Evolutionary conservation across 2,888 invertebrate species (phyloP), one percentile per base, ranked within the genome.

Genomic region (Drosophila siamana): DNA sequence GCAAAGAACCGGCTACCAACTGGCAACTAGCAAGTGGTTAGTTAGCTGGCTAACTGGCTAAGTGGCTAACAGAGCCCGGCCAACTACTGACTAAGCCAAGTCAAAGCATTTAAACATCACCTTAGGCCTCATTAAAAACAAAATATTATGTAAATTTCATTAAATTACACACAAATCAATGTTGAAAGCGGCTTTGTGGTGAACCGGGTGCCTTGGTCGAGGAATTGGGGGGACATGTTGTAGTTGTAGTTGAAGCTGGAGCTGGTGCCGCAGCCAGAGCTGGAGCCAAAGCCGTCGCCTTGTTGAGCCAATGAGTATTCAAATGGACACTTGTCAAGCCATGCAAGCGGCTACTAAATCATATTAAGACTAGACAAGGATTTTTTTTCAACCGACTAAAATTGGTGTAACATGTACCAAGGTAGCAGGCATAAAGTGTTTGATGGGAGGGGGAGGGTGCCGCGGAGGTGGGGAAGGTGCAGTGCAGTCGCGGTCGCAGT

Each of bases 241-340:
- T 8, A n/a, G 48, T 26, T 15, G n/a, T 36, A 16, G 33, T 6
- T 36, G 16, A 2, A 33, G 30, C 13, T 13, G 66, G 9, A 24
- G 30, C 13, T 19, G 38, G 0, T 15, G 36, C 4, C 1, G 24
- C 2, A 44, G 65, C 7, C 13, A 50, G 24, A 56, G 55, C 40
- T 22, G 60, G 43, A 43, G 67, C 47, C 66, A 48, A 30, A 36
- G 67, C 51, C 47, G 69, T 74, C 74, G 74, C 86, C 88, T 86
- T 85, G 85, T 85, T 85, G 85, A 89, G 80, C 83, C 91, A 90
- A 86, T 91, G 91, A 90, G 86, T 90, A 88, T 91, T 90, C 90
- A 91, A 90, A 90, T 90, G 91, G 89, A 91, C 91, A 91, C 89
- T 91, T 91, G 90, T 90, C 87, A 90, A 86, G 89, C 89, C 88